Evolutionary conservation across 2,797 vertebrate genomes (phyloP), one percentile per base, ranked within the genome.

Genomic region (Heliangelus exortis): DNA sequence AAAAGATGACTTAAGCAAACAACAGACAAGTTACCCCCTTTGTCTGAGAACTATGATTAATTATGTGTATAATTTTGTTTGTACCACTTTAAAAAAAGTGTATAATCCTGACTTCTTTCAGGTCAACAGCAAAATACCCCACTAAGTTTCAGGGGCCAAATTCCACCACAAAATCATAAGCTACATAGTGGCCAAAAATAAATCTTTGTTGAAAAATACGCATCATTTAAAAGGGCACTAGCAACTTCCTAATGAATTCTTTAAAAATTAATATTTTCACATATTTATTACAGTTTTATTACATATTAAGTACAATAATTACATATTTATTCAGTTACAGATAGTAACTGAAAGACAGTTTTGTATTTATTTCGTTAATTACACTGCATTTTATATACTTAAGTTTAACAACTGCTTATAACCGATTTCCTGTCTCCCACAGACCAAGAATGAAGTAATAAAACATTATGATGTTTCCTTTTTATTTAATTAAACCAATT

Each of bases 1-100:
- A 90, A 90, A 95, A 77, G 48, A 94, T 79, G 51, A 89, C 75
- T 96, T 94, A 79, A 53, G 51, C 75, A 84, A 95, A 90, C 74
- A 95, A 84, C 45, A 79, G 68, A 45, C 31, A 68, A 91, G 76
- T 83, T 92, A 81, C 65, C 74, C 68, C 21, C n/a, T 72, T 78
- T 50, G 51, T 86, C 47, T 90, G 39, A 90, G 65, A 88, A 53
- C 12, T 19, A 84, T 50, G 58, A 84, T 59, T 85, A 93, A 89
- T 89, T 71, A 71, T 4, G 21, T 13, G 17, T 63, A 54, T 36
- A 80, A 75, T 47, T 89, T 62, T 89, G 79, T 5, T 72, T 43
- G 11, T 43, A 50, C 57, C 41, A 75, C 43, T 45, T 26, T 7
- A 69, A 67, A 58, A 76, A 41, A 14, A 41, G 29, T 3, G n/a